phyloP scores from a whole-genome alignment of 1,140 invertebrate species.

The Trachymyrmex septentrionalis region DNA sequence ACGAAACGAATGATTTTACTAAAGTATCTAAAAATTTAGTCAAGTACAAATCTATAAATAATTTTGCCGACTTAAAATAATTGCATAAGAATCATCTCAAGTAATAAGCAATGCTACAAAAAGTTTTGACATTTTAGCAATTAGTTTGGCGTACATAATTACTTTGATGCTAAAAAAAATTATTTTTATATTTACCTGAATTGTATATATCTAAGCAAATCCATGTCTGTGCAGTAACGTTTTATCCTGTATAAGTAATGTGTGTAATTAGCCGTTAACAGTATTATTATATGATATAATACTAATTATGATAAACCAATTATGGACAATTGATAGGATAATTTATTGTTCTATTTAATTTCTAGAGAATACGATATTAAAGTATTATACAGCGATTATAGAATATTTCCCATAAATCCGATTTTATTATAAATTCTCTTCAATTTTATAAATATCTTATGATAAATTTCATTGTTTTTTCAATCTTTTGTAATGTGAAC shows the following conservation, averaged over 20 bases:
- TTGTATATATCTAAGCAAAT: too few relatives aligned
- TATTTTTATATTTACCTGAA: too few relatives aligned
- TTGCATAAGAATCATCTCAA: too few relatives aligned
- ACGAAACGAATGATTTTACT: too few relatives aligned
- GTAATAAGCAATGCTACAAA: too few relatives aligned
- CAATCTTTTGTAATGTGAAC: not conserved
- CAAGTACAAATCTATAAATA: too few relatives aligned
- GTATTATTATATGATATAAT: not conserved
- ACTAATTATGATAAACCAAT: not conserved
- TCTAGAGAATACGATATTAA: not conserved
- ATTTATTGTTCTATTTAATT: not conserved
- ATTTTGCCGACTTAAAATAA: too few relatives aligned
- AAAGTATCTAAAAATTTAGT: too few relatives aligned
- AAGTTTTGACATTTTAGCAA: too few relatives aligned
- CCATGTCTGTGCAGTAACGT: not conserved
- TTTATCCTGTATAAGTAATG: not conserved
- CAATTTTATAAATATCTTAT: not conserved
- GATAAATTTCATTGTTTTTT: not conserved
- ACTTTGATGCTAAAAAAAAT: too few relatives aligned
- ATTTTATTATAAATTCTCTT: not conserved
- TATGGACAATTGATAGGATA: not conserved
- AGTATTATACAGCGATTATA: not conserved
- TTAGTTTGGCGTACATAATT: too few relatives aligned
- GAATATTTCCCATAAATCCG: not conserved
- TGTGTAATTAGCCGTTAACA: not conserved